Evolutionary conservation across 2,797 vertebrate species (phyloP), one percentile per base, ranked within the genome.

Genomic region (Gobio occitaniae): DNA sequence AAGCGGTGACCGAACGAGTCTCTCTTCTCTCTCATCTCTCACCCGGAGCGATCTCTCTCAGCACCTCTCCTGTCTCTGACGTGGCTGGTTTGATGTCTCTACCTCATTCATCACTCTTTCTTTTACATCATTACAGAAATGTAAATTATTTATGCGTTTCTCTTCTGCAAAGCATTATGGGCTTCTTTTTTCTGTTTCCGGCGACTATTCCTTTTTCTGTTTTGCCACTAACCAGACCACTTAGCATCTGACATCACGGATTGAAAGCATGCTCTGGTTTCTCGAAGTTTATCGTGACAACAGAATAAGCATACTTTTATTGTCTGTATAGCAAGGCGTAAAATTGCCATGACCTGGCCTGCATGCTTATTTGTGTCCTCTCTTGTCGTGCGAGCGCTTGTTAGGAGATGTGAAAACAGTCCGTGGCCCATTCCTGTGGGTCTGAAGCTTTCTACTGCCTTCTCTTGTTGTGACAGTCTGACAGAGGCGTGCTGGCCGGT

Each of bases 61-160:
- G 63, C 79, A 69, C 48, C 44, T 47, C 8, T 80, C 83, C 47
- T 86, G 79, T 87, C 81, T 68, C 72, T 90, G 66, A 89, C 41
- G 81, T 84, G 85, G 86, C 86, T 88, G 89, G 90, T 91, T 88
- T 91, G 80, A 88, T 91, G 86, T 93, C 89, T 94, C 94, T 95
- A 95, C 94, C 95, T 95, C 94, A 94, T 94, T 90, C 68, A 19
- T 90, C 54, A 54, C 84, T 90, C 86, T 89, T 85, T 85, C 66
- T 90, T 87, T 71, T 84, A 80, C 82, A 84, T 50, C 86, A 87
- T 90, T 78, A 71, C 63, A 90, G 84, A 91, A 90, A 88, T 90
- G 91, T 92, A 87, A 90, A 91, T 91, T 91, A 85, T 89, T 86
- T 38, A 59, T 88, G 90, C 78, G 32, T 7, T 76, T 78, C 86